Percentiles rank a stretch among this genome's conserved stretches.
Evolutionary conservation across 53 echinoderm and acorn worm species (phyloP).

Genomic region (Echinarachnius parma): DNA sequence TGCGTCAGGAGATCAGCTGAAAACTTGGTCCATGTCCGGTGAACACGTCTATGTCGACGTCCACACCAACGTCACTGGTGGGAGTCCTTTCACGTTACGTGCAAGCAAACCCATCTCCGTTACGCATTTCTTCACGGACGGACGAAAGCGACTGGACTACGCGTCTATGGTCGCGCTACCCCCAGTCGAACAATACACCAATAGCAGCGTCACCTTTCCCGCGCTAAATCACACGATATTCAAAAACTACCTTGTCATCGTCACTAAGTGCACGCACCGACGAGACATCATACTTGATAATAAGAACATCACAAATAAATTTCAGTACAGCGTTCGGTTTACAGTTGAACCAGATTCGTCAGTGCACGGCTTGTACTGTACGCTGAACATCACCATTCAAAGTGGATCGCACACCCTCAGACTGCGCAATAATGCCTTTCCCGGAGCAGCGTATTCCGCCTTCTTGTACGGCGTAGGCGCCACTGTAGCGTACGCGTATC

Average conservation of each 20-base stretch:
- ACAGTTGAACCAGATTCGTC: not conserved
- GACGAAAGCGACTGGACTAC: conserved; percentile 19
- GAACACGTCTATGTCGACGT: not conserved
- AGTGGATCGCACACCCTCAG: not conserved
- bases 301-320: conserved; percentile 11
- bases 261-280: conserved; percentile 30
- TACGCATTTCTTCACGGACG: conserved; percentile 37
- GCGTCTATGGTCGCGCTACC: conserved; percentile 43
- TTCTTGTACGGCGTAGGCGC: conserved; percentile 39
- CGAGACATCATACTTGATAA: conserved; percentile 16
- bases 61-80: conserved; percentile 1
- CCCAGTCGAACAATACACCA: conserved; percentile 55
- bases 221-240: conserved; percentile 13
- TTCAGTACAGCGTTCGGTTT: conserved; percentile 16
- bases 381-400: conserved; percentile 3
- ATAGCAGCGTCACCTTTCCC: conserved; percentile 30
- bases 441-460: conserved; percentile 47
- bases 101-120: conserved; percentile 18
- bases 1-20: not conserved
- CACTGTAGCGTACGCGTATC: conserved; percentile 30
- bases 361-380: conserved; percentile 26
- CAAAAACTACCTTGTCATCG: conserved; percentile 5
- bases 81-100: conserved; percentile 6
- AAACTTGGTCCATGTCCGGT: conserved; percentile 8
- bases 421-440: conserved; percentile 2